A percentile compares a stretch with the other conserved stretches of the same genome.
Evolutionary conservation across 2,888 invertebrate species (phyloP).

Genomic region (Pristionchus entomophagus): DNA sequence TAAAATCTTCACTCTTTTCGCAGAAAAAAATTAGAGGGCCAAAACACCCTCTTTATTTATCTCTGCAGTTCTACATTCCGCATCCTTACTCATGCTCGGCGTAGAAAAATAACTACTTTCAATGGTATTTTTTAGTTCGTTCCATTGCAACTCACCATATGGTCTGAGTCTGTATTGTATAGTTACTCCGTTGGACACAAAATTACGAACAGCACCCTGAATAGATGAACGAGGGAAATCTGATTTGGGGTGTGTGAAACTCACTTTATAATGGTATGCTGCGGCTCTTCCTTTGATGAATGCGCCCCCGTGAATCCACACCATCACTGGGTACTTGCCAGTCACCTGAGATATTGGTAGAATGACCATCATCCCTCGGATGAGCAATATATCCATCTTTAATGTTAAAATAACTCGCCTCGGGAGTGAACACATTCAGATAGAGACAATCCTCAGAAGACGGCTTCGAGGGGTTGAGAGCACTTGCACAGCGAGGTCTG

Average conservation of each 20-base stretch:
- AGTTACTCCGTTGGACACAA: constrained; percentile 54
- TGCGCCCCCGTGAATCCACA: neutral
- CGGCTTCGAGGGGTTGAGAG: too few species aligned
- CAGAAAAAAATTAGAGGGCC: too few species aligned
- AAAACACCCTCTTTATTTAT: too few species aligned
- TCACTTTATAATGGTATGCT: neutral
- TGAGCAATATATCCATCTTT: neutral
- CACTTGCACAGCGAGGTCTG: neutral
- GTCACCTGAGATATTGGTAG: neutral
- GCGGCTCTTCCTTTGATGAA: neutral
- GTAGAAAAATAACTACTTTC: too few species aligned
- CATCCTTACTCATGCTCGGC: too few species aligned
- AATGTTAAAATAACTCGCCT: neutral
- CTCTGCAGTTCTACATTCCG: too few species aligned
- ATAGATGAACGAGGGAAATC: neutral
- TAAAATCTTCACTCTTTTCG: too few species aligned
- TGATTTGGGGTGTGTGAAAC: neutral
- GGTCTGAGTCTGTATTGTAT: constrained; percentile 65
- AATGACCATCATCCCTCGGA: neutral
- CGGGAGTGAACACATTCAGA: constrained; percentile 9
- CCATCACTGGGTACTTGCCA: constrained; percentile 5
- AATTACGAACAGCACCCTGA: constrained; percentile 21
- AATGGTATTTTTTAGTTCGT: too few species aligned
- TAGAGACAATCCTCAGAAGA: constrained; percentile 20
- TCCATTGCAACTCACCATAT: constrained; percentile 55